Percentiles rank a stretch among this genome's conserved stretches.
These are phyloP conservation scores for Cetonia aurata DNA, from an alignment of 2,888 invertebrate genomes.

Conservation along the genomic window DNA sequence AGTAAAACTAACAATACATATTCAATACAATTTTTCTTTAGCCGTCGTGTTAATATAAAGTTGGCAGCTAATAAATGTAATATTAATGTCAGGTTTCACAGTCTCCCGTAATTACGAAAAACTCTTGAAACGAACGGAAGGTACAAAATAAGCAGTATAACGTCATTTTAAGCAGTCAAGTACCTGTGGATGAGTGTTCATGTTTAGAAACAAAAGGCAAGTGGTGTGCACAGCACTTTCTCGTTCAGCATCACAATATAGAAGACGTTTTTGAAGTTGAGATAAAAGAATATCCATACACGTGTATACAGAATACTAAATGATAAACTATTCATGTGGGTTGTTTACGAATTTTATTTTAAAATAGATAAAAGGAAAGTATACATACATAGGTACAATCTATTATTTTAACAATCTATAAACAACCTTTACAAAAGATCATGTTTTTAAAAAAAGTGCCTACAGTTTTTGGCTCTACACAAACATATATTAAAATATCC, in stretches of 20 bases:
- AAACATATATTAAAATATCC: no score
- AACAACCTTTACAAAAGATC: no score
- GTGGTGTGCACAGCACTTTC: constrained; percentile 7
- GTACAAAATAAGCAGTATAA: constrained; percentile 3
- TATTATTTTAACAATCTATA: no score
- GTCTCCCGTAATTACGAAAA: background rate
- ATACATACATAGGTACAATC: no score
- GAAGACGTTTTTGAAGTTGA: no score
- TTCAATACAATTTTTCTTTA: constrained; percentile 14
- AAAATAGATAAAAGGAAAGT: no score
- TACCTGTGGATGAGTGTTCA: background rate
- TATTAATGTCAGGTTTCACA: background rate
- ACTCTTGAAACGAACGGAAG: constrained; percentile 9
- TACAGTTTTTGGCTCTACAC: no score
- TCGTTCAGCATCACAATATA: background rate
- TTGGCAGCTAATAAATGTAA: background rate
- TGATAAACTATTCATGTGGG: no score
- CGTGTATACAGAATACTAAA: no score
- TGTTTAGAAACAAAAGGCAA: background rate
- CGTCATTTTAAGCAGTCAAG: constrained; percentile 26
- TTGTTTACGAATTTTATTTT: no score
- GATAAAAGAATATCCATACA: no score
- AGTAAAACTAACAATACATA: constrained; percentile 22
- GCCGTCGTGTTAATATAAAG: background rate
- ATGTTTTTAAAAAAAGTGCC: no score